Percentiles rank a stretch among this genome's conserved stretches.
Evolutionary conservation across 2,113 vertebrate genomes (phyloP).

Genomic region (Anguilla rostrata): DNA sequence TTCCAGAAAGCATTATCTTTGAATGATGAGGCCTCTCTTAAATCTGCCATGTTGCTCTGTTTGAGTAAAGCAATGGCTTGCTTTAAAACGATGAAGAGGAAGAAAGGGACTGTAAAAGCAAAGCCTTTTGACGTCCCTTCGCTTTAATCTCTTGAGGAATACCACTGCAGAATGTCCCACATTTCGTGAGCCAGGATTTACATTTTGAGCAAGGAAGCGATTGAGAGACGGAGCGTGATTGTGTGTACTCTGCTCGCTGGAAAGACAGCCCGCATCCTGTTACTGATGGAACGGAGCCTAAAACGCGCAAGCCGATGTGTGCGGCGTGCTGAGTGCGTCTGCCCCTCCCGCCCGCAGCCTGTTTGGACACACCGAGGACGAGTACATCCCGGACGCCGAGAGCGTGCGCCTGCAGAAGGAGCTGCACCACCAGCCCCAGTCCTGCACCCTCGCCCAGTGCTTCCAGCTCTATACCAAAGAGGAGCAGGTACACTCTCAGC

Average conservation of each 20-base stretch:
- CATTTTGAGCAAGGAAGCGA: background rate
- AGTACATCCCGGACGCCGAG: constrained; percentile 94
- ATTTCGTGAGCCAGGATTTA: background rate
- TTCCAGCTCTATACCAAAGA: constrained; percentile 99
- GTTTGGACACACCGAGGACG: constrained; percentile 91
- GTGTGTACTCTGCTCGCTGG: background rate
- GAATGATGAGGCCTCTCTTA: background rate
- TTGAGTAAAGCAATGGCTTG: background rate
- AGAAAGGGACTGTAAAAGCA: background rate
- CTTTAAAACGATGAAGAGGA: background rate
- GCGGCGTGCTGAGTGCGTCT: background rate
- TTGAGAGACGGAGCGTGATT: background rate
- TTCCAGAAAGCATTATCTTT: background rate
- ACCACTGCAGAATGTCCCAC: background rate
- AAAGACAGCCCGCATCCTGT: background rate
- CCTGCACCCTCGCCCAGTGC: constrained; percentile 94
- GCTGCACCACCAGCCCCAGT: constrained; percentile 92
- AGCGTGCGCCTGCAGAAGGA: constrained; percentile 92
- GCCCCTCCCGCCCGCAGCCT: constrained; percentile 67
- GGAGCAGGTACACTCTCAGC: constrained; percentile 79
- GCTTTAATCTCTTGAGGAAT: background rate
- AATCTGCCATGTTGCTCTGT: background rate
- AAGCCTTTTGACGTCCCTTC: background rate
- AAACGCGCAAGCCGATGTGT: background rate
- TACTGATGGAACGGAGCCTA: background rate